Evolutionary conservation across 2,113 vertebrate genomes (phyloP).

Genomic region (Daboia siamensis): DNA sequence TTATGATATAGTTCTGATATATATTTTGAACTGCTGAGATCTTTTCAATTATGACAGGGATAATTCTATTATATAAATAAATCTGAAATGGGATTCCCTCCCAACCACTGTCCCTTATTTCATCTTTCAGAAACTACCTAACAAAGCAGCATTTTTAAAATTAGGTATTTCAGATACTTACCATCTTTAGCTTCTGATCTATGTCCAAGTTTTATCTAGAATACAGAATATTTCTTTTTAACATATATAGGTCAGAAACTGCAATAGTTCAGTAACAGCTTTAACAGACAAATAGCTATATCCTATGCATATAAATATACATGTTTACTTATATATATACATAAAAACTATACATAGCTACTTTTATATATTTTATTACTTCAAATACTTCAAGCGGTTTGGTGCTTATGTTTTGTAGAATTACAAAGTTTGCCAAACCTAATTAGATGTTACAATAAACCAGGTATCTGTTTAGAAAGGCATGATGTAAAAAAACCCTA

Average conservation of each 20-base stretch:
- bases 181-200: slow-evolving; percentile 98
- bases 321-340: not conserved
- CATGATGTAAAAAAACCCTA: not conserved
- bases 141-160: not conserved
- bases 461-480: not conserved
- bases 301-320: not conserved
- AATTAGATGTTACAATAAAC: not conserved
- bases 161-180: slow-evolving; percentile 62
- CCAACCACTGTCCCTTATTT: not conserved
- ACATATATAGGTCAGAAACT: not conserved
- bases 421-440: not conserved
- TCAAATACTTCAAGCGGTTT: not conserved
- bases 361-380: not conserved
- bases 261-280: not conserved
- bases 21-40: not conserved
- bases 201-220: slow-evolving; percentile 96
- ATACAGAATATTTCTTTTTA: slow-evolving; percentile 7
- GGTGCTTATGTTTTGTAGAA: not conserved
- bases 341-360: not conserved
- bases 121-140: not conserved
- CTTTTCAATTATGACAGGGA: not conserved
- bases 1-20: not conserved
- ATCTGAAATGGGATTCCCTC: not conserved
- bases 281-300: not conserved
- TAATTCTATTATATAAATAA: not conserved